These are phyloP conservation scores for Cryptus armator DNA, from an alignment of 2,888 invertebrate genomes.

Conservation along the genomic window DNA sequence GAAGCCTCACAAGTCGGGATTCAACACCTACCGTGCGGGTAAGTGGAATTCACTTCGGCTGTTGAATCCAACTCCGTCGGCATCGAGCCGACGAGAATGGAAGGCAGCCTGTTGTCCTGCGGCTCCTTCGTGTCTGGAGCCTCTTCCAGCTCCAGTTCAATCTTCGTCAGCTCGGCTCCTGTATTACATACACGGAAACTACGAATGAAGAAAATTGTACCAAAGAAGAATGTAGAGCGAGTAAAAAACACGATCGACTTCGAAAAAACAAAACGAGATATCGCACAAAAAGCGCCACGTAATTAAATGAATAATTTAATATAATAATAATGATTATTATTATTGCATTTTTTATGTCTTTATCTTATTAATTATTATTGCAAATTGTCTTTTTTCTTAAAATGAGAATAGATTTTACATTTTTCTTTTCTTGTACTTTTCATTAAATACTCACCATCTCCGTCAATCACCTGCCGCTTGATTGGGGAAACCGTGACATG, in stretches of 20 bases:
- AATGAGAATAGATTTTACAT: slow-evolving; percentile 4
- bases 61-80: slow-evolving; percentile 78
- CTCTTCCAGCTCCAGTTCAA: slow-evolving; percentile 81
- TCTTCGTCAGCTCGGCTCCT: slow-evolving; percentile 80
- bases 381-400: too few species aligned
- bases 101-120: slow-evolving; percentile 71
- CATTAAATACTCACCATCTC: slow-evolving; percentile 72
- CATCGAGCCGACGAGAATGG: slow-evolving; percentile 77
- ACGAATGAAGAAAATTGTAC: neutral
- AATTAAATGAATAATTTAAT: neutral
- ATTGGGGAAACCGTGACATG: slow-evolving; percentile 77
- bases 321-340: neutral
- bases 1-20: slow-evolving; percentile 30
- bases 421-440: neutral
- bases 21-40: slow-evolving; percentile 77
- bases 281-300: too few species aligned
- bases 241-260: too few species aligned
- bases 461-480: slow-evolving; percentile 74
- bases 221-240: neutral
- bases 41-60: slow-evolving; percentile 80
- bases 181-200: slow-evolving; percentile 36
- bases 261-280: too few species aligned
- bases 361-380: too few species aligned
- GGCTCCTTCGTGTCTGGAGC: slow-evolving; percentile 76
- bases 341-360: neutral